phyloP scores from a whole-genome alignment of 2,113 vertebrate species.

The pig (Sus scrofa) region DNA sequence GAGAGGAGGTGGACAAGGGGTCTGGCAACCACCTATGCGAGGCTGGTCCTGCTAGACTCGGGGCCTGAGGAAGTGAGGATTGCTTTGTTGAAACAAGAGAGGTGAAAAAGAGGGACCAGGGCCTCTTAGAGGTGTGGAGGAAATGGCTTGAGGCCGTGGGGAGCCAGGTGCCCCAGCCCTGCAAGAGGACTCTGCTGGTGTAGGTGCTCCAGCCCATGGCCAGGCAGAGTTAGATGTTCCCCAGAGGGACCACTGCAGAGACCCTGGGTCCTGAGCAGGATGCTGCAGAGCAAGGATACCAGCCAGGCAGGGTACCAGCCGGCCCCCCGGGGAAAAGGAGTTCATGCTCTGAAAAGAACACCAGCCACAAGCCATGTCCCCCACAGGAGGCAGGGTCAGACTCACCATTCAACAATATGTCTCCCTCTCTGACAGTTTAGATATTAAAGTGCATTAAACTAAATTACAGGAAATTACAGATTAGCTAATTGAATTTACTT shows the following conservation, averaged over 20 bases:
- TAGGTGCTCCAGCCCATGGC: not conserved
- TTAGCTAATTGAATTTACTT: not conserved
- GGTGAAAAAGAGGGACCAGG: too few species aligned
- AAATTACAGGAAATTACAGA: constrained; percentile 13
- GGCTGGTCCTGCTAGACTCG: not conserved
- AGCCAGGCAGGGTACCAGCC: not conserved
- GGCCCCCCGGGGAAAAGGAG: fast-evolving
- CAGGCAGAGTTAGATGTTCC: not conserved
- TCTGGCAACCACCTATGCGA: not conserved
- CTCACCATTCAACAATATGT: not conserved
- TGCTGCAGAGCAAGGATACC: too few species aligned
- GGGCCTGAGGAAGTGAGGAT: not conserved
- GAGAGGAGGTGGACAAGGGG: not conserved
- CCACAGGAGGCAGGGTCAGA: not conserved
- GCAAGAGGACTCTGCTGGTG: not conserved
- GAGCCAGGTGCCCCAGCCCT: not conserved
- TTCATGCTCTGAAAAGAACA: not conserved
- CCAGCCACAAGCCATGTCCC: not conserved
- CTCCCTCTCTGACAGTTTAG: not conserved
- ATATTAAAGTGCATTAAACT: not conserved
- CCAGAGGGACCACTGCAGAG: not conserved
- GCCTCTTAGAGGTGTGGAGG: not conserved
- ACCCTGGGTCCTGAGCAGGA: fast-evolving
- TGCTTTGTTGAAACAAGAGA: not conserved
- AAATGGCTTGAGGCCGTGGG: not conserved